A percentile compares a stretch with the other conserved stretches of the same genome.
Evolutionary conservation across 2,797 vertebrate genomes (phyloP).

Genomic region (Chrosomus eos): DNA sequence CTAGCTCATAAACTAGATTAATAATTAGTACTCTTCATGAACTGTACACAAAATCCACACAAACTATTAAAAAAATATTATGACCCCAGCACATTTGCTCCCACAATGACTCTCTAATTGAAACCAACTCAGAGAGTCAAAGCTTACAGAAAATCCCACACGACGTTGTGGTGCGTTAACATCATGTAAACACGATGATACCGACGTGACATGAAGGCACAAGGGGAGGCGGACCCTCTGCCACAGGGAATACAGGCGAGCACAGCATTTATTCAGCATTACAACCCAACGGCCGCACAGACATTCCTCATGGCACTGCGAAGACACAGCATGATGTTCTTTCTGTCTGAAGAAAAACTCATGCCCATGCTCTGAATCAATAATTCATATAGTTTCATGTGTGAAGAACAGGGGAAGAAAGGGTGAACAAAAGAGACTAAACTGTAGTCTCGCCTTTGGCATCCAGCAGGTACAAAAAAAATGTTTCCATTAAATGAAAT

Average conservation of each 20-base stretch:
- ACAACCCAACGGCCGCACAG: neutral
- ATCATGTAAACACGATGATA: neutral
- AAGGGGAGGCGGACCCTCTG: neutral
- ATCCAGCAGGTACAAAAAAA: constrained; percentile 15
- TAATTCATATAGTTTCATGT: constrained; percentile 25
- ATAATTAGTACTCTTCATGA: neutral
- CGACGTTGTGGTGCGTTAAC: neutral
- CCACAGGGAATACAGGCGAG: neutral
- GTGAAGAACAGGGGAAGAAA: constrained; percentile 1
- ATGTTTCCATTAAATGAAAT: constrained; percentile 40
- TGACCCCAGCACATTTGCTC: neutral
- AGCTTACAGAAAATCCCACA: constrained; percentile 11
- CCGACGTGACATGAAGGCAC: neutral
- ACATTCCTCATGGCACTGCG: neutral
- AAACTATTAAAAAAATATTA: neutral
- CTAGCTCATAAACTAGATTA: neutral
- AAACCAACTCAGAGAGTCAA: neutral
- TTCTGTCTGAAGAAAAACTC: neutral
- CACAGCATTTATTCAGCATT: neutral
- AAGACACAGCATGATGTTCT: neutral
- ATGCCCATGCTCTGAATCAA: constrained; percentile 24
- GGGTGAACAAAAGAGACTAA: constrained; percentile 2
- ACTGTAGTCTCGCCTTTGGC: neutral
- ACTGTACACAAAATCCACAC: neutral
- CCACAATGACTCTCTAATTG: neutral